A percentile compares a stretch with the other conserved stretches of the same genome.
Evolutionary conservation across 2,888 invertebrate genomes (phyloP).

Genomic region (Gastrophysa polygoni): DNA sequence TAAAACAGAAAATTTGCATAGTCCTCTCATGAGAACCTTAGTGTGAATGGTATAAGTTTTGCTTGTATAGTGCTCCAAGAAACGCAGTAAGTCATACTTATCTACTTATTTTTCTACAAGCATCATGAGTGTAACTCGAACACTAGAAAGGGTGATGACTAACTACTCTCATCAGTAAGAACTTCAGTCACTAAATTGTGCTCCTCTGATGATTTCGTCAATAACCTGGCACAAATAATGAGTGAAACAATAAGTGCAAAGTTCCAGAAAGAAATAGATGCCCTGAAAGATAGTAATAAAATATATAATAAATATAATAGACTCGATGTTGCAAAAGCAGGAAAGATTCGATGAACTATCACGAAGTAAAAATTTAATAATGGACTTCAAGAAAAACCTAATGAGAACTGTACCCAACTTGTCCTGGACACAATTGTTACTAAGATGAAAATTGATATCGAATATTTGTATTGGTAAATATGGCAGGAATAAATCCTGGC

Average conservation of each 20-base stretch:
- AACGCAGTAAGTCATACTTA: no score
- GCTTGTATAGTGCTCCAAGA: no score
- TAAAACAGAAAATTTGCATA: no score
- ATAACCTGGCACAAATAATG: conserved; percentile 2
- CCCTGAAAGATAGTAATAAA: background rate
- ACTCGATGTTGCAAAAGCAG: background rate
- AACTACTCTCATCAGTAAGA: background rate
- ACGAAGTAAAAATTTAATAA: background rate
- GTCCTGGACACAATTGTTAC: background rate
- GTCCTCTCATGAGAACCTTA: no score
- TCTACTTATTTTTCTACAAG: no score
- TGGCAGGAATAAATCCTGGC: background rate
- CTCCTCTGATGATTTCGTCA: background rate
- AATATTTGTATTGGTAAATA: conserved; percentile 4
- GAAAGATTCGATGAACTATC: background rate
- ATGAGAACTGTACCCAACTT: background rate
- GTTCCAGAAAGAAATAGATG: background rate
- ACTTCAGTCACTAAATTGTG: background rate
- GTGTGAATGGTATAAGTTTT: no score
- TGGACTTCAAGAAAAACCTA: background rate
- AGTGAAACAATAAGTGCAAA: background rate
- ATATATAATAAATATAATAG: background rate
- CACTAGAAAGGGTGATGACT: background rate
- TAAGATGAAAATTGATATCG: background rate
- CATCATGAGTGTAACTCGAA: no score